A percentile compares a stretch with the other conserved stretches of the same genome.
Evolutionary conservation across 2,888 invertebrate species (phyloP).

Genomic region (Ectemnius continuus): DNA sequence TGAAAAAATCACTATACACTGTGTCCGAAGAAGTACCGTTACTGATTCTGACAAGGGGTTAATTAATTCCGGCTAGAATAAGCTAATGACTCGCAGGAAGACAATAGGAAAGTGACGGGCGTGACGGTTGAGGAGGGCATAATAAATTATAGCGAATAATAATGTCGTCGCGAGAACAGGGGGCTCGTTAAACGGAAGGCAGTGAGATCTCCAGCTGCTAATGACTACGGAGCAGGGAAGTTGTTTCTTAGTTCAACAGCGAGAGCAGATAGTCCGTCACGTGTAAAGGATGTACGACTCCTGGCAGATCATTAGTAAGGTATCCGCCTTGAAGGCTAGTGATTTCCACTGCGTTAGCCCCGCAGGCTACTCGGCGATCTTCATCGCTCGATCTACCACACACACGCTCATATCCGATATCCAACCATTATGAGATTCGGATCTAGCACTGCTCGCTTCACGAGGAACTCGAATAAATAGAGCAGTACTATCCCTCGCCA

Average conservation of each 20-base stretch:
- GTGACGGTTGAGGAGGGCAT: constrained; percentile 22
- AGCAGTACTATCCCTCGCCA: too few species aligned
- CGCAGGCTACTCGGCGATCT: constrained; percentile 34
- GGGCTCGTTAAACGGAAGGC: constrained; percentile 71
- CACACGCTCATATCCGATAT: too few species aligned
- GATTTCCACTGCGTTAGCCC: constrained; percentile 34
- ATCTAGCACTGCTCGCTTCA: too few species aligned
- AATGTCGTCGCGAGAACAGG: constrained; percentile 43
- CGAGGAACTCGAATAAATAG: too few species aligned
- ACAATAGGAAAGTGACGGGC: constrained; percentile 26
- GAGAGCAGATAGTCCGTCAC: constrained; percentile 60
- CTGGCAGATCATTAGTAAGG: constrained; percentile 61
- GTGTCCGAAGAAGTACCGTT: too few species aligned
- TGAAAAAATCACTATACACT: too few species aligned
- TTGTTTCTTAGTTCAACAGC: constrained; percentile 58
- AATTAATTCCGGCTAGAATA: too few species aligned
- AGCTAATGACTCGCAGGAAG: constrained; percentile 1
- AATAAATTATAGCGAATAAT: constrained; percentile 59
- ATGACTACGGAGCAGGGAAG: constrained; percentile 54
- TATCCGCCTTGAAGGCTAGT: constrained; percentile 49
- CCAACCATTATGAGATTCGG: too few species aligned
- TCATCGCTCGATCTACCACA: constrained; percentile 28
- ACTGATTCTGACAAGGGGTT: too few species aligned
- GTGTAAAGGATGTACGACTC: constrained; percentile 55
- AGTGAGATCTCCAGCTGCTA: constrained; percentile 59